A percentile compares a stretch with the other conserved stretches of the same genome.
Conservation (phyloP, 2,113 vertebrate species). For the Cyanistes caeruleus region DNA sequence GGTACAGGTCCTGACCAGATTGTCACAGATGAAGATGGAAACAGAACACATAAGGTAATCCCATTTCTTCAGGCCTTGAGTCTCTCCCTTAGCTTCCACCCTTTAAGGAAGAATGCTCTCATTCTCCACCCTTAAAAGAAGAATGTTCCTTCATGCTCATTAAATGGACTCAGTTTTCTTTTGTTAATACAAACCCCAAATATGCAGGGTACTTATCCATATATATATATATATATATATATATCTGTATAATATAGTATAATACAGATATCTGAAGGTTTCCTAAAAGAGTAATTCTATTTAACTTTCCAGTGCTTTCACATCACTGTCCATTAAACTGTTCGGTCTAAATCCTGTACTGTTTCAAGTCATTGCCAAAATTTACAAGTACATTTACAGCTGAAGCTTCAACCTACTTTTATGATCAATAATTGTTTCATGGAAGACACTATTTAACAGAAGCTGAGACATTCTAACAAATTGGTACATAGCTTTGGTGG, state of each 20-base stretch:
- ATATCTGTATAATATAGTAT: too few species aligned
- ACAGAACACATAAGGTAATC: neutral
- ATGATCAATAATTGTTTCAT: neutral
- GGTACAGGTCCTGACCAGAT: neutral
- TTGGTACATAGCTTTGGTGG: neutral
- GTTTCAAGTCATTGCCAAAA: neutral
- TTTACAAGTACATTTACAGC: neutral
- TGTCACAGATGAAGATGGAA: neutral
- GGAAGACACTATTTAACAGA: neutral
- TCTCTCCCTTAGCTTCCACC: neutral
- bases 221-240: too few species aligned
- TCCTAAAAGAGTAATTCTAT: neutral
- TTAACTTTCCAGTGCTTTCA: neutral
- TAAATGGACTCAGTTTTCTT: neutral
- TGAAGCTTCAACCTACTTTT: neutral
- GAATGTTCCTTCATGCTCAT: neutral
- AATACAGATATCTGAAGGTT: neutral
- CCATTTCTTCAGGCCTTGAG: neutral
- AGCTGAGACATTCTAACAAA: neutral
- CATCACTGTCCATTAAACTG: neutral
- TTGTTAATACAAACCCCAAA: neutral
- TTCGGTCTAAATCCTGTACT: neutral
- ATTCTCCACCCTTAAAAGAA: neutral
- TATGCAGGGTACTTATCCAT: neutral
- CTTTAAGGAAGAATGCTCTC: neutral